Percentiles rank a stretch among this genome's conserved stretches.
Conservation (phyloP, 2,888 invertebrate genomes). For the Bugulina stolonifera region DNA sequence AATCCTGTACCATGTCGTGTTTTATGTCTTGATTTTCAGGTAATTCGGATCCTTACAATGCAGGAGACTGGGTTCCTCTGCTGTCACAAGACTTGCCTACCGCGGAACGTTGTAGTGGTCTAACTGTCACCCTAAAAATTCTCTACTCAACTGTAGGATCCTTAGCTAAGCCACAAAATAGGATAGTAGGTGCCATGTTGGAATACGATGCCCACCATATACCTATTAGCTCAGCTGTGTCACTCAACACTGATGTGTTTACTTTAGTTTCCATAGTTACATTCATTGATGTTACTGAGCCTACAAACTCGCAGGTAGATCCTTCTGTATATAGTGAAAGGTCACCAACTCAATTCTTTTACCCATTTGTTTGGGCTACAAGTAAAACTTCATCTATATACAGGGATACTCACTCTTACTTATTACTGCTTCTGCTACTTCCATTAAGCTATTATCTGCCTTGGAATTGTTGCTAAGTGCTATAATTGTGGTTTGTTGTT, state of each 20-base stretch:
- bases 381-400: too few species aligned
- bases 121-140: background rate
- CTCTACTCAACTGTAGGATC: background rate
- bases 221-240: background rate
- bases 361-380: background rate
- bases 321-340: background rate
- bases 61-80: background rate
- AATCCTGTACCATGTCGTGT: too few species aligned
- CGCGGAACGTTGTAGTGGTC: background rate
- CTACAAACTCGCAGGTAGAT: background rate
- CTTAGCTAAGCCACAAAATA: conserved; percentile 1
- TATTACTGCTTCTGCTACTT: too few species aligned
- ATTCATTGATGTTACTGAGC: background rate
- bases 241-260: background rate
- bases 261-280: background rate
- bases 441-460: too few species aligned
- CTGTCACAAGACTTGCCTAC: background rate
- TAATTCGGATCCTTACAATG: background rate
- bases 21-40: too few species aligned
- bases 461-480: too few species aligned
- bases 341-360: background rate
- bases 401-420: too few species aligned
- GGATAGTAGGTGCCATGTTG: background rate
- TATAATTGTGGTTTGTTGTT: too few species aligned
- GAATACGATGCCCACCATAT: background rate